Evolutionary conservation across 2,797 vertebrate genomes (phyloP).

Genomic region (Sciurus carolinensis): DNA sequence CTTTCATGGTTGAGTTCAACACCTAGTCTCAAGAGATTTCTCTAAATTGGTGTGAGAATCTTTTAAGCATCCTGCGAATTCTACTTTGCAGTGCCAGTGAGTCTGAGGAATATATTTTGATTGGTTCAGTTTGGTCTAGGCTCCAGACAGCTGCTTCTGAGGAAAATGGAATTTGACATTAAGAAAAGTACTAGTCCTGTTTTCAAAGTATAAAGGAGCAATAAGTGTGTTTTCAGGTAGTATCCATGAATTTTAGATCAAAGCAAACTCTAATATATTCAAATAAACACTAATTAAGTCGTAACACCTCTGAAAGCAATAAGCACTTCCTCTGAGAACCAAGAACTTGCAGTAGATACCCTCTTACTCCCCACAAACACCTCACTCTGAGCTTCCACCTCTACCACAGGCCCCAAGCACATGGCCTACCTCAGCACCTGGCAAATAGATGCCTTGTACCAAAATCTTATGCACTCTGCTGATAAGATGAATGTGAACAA

Average conservation of each 20-base stretch:
- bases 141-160: slow-evolving; percentile 14
- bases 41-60: background rate
- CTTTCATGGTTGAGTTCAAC: background rate
- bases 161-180: slow-evolving; percentile 5
- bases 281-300: slow-evolving; percentile 61
- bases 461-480: background rate
- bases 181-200: background rate
- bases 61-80: background rate
- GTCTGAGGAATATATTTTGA: background rate
- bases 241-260: background rate
- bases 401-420: background rate
- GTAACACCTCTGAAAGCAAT: slow-evolving; percentile 60
- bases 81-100: background rate
- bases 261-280: slow-evolving; percentile 53
- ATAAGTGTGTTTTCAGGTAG: slow-evolving; percentile 15
- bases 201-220: slow-evolving; percentile 14
- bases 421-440: background rate
- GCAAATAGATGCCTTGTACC: background rate
- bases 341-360: background rate
- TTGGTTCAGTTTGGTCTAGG: background rate
- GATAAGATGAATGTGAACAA: background rate
- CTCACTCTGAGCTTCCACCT: background rate
- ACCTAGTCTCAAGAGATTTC: background rate
- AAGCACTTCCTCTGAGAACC: background rate
- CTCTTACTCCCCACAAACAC: background rate